Evolutionary conservation across 2,113 vertebrate species (phyloP), one percentile per base, ranked within the genome.

Genomic region (Sinocyclocheilus maitianheensis): DNA sequence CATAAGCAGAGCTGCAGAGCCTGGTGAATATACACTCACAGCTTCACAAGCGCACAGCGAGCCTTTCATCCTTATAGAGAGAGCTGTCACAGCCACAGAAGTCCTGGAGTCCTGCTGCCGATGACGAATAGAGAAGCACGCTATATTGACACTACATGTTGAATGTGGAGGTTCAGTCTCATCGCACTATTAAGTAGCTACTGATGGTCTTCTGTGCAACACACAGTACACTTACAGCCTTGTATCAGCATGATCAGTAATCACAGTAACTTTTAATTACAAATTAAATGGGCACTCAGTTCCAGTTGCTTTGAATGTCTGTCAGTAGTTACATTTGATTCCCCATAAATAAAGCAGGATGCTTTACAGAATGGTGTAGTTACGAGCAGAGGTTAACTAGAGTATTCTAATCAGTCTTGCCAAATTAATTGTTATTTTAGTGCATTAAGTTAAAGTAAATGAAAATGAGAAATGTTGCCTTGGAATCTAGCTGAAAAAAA

Each of bases 1-100:
- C 76, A 84, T 43, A 12, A 24, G 13, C 22, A 72, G 37, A 83
- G 4, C 51, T 84, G 72, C 86, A 86, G 58, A 43, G 77, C 58
- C 76, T 65, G 71, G 24, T 18, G 40, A 87, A 53, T 77, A 55
- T 84, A 84, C 82, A 79, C 77, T 72, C 40, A 78, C 13, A 46
- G 43, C 43, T 46, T 46, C 43, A 46, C 43, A 46, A 46, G 43
- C 43, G 10, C 43, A 48, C 11, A 74, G 58, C 76, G 18, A 40
- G 18, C 26, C 69, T 65, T 79, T 78, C 46, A 37, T 43, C 62
- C 30, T 75, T 62, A 72, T 1, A 63, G 69, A 78, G 5, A 60
- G 53, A 4, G 37, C 53, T 26, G 26, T 22, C 20, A 0, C 62
- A 83, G 48, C 76, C 79, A 83, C 80, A 48, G 48, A 26, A 22